phyloP scores from a whole-genome alignment of 2,888 invertebrate genomes.

The Euzophera pinguis region DNA sequence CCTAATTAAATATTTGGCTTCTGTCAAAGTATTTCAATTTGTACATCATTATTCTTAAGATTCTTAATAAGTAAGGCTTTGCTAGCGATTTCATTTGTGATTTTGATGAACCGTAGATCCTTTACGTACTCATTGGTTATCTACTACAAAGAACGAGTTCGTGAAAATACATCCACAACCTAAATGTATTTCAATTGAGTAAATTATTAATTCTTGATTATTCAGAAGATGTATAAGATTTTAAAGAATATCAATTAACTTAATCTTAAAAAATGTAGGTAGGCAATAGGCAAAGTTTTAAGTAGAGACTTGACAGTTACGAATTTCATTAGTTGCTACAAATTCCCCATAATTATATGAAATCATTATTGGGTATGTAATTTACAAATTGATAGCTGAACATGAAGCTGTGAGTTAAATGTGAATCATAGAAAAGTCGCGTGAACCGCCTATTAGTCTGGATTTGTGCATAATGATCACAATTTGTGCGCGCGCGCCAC shows the following conservation, averaged over 20 bases:
- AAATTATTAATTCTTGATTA: no score
- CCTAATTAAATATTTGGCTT: background rate
- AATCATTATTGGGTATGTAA: constrained; percentile 16
- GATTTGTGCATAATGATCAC: constrained; percentile 46
- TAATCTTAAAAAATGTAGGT: no score
- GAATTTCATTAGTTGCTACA: background rate
- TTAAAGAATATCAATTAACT: no score
- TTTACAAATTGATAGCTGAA: constrained; percentile 21
- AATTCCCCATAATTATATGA: constrained; percentile 18
- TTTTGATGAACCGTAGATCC: no score
- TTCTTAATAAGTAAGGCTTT: no score
- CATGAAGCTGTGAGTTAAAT: constrained; percentile 25
- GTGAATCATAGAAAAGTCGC: constrained; percentile 28
- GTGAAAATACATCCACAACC: no score
- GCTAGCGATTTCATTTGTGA: no score
- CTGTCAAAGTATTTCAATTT: background rate
- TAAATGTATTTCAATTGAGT: no score
- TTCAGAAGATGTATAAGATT: no score
- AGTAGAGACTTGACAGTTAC: background rate
- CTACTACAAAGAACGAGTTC: no score
- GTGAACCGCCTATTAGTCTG: constrained; percentile 35
- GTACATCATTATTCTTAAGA: background rate
- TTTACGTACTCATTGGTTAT: no score
- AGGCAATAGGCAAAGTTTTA: no score
- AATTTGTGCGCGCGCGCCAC: constrained; percentile 33